phyloP scores from a whole-genome alignment of 2,888 invertebrate species.

The Brachycybe producta region DNA sequence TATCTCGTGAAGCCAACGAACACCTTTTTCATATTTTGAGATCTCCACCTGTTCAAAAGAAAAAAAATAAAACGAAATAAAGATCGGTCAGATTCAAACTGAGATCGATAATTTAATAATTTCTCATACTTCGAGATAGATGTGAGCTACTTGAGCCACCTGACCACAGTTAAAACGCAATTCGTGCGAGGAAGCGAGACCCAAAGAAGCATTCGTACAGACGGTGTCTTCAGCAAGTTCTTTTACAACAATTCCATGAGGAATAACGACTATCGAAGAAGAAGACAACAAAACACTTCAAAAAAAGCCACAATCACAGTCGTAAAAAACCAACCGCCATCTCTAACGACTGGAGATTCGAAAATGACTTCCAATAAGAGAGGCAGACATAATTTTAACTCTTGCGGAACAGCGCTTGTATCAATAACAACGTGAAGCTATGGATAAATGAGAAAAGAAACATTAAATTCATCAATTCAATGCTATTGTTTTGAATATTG shows the following conservation, averaged over 20 bases:
- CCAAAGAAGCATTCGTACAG: constrained; percentile 46
- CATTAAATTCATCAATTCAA: too few relatives aligned
- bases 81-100: neutral
- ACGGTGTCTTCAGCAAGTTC: constrained; percentile 63
- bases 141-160: constrained; percentile 13
- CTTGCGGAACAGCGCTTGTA: constrained; percentile 45
- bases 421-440: constrained; percentile 62
- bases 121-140: constrained; percentile 11
- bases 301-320: neutral
- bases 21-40: constrained; percentile 56
- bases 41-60: constrained; percentile 50
- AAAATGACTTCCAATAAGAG: constrained; percentile 58
- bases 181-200: constrained; percentile 35
- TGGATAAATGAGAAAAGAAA: constrained; percentile 20
- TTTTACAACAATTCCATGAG: constrained; percentile 61
- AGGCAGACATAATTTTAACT: constrained; percentile 56
- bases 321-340: constrained; percentile 36
- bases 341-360: constrained; percentile 53
- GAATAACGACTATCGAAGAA: constrained; percentile 26
- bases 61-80: neutral
- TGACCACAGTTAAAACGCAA: constrained; percentile 12
- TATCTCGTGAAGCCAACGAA: constrained; percentile 63
- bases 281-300: neutral
- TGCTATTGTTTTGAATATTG: too few relatives aligned
- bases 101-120: neutral